phyloP scores from a whole-genome alignment of 1,140 invertebrate genomes.

The Pseudomyrmex pallidus region DNA sequence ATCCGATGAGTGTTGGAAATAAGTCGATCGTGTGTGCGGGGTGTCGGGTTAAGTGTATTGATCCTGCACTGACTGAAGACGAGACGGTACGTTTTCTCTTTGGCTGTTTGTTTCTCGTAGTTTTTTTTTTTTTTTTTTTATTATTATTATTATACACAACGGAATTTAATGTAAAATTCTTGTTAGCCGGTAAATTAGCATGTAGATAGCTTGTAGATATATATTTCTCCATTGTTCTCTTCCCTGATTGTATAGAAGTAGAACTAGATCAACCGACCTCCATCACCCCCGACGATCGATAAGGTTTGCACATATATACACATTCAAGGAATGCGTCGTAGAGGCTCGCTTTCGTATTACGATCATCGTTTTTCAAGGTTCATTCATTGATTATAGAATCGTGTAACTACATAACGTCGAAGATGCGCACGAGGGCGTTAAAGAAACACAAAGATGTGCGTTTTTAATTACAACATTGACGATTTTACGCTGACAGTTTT shows the following conservation, averaged over 20 bases:
- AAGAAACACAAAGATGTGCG: not conserved
- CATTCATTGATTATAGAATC: not conserved
- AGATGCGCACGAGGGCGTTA: constrained; percentile 40
- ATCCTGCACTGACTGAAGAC: constrained; percentile 55
- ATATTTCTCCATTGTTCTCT: constrained; percentile 45
- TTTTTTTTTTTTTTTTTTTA: constrained; percentile 57
- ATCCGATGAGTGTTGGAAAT: constrained; percentile 16
- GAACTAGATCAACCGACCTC: constrained; percentile 25
- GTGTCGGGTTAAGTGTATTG: constrained; percentile 53
- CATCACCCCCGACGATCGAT: constrained; percentile 31
- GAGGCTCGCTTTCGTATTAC: constrained; percentile 58
- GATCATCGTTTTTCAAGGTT: constrained; percentile 16
- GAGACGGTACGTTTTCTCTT: constrained; percentile 58
- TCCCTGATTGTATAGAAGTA: constrained; percentile 21
- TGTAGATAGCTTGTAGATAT: constrained; percentile 39
- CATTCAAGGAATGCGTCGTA: constrained; percentile 57
- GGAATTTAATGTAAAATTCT: constrained; percentile 40
- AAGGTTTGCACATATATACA: constrained; percentile 51
- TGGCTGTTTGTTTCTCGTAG: constrained; percentile 55
- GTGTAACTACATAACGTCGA: constrained; percentile 34
- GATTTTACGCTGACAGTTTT: not conserved
- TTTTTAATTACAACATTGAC: too few relatives aligned
- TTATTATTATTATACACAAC: constrained; percentile 7
- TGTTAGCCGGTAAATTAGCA: constrained; percentile 56
- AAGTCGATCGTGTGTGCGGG: constrained; percentile 6